phyloP scores from a whole-genome alignment of 1,140 invertebrate species.

The Trigoniulus corallinus region DNA sequence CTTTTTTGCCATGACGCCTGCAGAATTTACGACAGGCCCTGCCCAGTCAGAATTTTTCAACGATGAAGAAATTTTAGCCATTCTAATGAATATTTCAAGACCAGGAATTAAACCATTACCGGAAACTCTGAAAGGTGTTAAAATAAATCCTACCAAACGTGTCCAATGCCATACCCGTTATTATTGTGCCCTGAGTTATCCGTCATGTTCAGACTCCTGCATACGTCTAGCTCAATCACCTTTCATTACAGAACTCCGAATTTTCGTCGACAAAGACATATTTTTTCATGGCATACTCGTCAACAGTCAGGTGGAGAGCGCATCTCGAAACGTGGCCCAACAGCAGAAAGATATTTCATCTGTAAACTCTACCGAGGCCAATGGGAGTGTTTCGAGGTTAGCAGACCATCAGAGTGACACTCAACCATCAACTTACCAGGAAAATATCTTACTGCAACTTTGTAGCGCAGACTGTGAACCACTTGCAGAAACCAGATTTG shows the following conservation, averaged over 20 bases:
- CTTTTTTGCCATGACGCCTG: slow-evolving; percentile 53
- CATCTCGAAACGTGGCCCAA: neutral
- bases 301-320: slow-evolving; percentile 7
- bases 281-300: slow-evolving; percentile 41
- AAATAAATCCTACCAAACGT: neutral
- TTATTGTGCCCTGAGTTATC: slow-evolving; percentile 5
- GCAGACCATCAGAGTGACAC: neutral
- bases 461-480: slow-evolving; percentile 3
- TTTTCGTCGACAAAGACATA: slow-evolving; percentile 54
- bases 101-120: slow-evolving; percentile 46
- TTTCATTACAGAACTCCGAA: slow-evolving; percentile 41
- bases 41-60: slow-evolving; percentile 49
- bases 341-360: neutral
- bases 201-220: slow-evolving; percentile 15
- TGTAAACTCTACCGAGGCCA: neutral
- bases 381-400: neutral
- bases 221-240: slow-evolving; percentile 26
- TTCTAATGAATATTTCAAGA: slow-evolving; percentile 57
- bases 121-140: slow-evolving; percentile 34
- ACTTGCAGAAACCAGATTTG: slow-evolving; percentile 3
- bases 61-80: slow-evolving; percentile 52
- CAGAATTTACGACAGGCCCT: slow-evolving; percentile 61
- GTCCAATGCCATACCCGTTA: slow-evolving; percentile 2
- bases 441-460: neutral
- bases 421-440: neutral